Base-by-base conservation (phyloP, 1,140 invertebrate genomes). In the Stenopsyche tienmushanensis region DNA sequence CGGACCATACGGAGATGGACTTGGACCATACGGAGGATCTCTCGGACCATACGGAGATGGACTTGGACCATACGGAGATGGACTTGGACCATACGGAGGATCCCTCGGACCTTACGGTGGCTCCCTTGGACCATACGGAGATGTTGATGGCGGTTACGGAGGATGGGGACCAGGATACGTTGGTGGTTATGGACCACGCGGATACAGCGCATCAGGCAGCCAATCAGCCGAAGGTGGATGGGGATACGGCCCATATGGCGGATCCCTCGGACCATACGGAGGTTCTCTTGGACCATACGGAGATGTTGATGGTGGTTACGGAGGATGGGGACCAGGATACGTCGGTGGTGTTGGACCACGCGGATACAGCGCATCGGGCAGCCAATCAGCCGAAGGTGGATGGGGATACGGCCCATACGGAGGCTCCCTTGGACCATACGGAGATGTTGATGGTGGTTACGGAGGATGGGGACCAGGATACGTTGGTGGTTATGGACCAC, bases 351-450 rank as follows among this genome's bases (percentile, higher is more conserved):
- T 45, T 25, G 49, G 49, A 7, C 20, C 21, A 3, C 8, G 1
- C 9, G 49, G 49, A 23, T 52, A 7, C 17, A 23, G 47, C 24
- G 47, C 15, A 18, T 50, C 47, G 2, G 47, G 47, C 13, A 7
- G 5, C 23, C 9, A 3, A 15, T 20, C 18, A 5, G 21, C 1
- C 15, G 18, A 23, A 23, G 49, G 60, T 21, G 13, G 20, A 7
- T 1, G 25, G 15, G 39, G 25, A 2, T 39, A 13, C 5, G 29
- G 54, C 7, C 54, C 29, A 21, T 3, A 20, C 18, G 23, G 23
- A 62, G n/a, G 39, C 13, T 20, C 18, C 26, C 47, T 21, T 23
- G 25, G 58, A 41, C n/a, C n/a, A n/a, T n/a, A n/a, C n/a, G n/a
- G n/a, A n/a, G n/a, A n/a, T n/a, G n/a, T n/a, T n/a, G n/a, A n/a